Percentiles rank a stretch among this genome's conserved stretches.
phyloP scores from a whole-genome alignment of 2,797 vertebrate species.

The Artibeus jamaicensis region DNA sequence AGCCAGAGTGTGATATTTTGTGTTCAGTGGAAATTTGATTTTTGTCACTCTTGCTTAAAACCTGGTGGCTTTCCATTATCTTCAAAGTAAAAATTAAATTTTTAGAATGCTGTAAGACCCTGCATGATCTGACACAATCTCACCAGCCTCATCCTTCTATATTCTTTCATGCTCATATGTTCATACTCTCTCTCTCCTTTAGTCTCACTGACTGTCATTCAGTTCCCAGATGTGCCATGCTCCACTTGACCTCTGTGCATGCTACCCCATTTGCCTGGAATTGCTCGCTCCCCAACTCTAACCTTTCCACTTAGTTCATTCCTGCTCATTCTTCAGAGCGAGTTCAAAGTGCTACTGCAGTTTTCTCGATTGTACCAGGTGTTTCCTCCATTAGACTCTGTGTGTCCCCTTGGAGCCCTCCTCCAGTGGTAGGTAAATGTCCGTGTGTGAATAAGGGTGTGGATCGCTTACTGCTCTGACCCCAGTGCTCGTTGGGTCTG shows the following conservation, averaged over 20 bases:
- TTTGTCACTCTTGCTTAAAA: slow-evolving; percentile 37
- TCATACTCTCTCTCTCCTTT: background rate
- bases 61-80: background rate
- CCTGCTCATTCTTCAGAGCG: background rate
- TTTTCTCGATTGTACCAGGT: slow-evolving; percentile 6
- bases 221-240: background rate
- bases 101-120: background rate
- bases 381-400: background rate
- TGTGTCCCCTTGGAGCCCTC: background rate
- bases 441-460: background rate
- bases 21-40: slow-evolving; percentile 3
- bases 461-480: background rate
- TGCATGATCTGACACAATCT: background rate
- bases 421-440: background rate
- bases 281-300: background rate
- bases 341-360: slow-evolving; percentile 3
- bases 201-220: background rate
- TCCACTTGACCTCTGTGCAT: background rate
- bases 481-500: background rate
- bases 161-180: background rate
- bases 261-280: background rate
- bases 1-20: background rate
- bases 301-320: background rate
- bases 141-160: background rate
- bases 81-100: background rate